phyloP scores from a whole-genome alignment of 2,888 invertebrate species.

The Melanotus villosus region DNA sequence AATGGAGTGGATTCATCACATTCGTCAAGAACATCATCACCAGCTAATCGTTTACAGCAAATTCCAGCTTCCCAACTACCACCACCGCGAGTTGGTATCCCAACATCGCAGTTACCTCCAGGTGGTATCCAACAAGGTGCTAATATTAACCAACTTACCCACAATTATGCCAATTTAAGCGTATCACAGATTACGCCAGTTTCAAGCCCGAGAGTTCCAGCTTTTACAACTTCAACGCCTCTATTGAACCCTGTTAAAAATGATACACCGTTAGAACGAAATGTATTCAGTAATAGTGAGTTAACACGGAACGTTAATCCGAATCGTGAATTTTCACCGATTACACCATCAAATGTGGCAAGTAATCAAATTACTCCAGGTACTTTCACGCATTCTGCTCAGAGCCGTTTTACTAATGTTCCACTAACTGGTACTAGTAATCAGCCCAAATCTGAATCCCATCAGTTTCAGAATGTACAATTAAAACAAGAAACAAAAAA shows the following conservation, averaged over 20 bases:
- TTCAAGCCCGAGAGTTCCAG: slow-evolving; percentile 54
- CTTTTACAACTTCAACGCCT: slow-evolving; percentile 61
- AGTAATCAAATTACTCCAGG: neutral
- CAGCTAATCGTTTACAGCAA: slow-evolving; percentile 56
- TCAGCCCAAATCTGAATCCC: neutral
- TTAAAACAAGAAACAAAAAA: neutral
- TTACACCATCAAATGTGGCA: neutral
- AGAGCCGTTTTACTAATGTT: slow-evolving; percentile 27
- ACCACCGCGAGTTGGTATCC: slow-evolving; percentile 55
- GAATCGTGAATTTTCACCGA: slow-evolving; percentile 22
- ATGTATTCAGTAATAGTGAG: neutral
- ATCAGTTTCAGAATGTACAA: slow-evolving; percentile 13
- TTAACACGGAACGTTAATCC: neutral
- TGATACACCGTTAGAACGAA: slow-evolving; percentile 6
- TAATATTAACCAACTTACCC: slow-evolving; percentile 49
- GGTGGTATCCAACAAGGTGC: neutral
- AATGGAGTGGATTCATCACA: slow-evolving; percentile 65
- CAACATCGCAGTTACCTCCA: slow-evolving; percentile 60
- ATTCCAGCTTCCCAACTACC: slow-evolving; percentile 61
- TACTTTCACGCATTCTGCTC: slow-evolving; percentile 31
- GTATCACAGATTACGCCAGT: slow-evolving; percentile 52
- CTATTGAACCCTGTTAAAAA: slow-evolving; percentile 20
- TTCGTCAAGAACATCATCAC: slow-evolving; percentile 66
- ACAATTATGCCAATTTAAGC: slow-evolving; percentile 52
- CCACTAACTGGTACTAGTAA: slow-evolving; percentile 1